Evolutionary conservation across 2,113 vertebrate genomes (phyloP), one percentile per base, ranked within the genome.

Genomic region (Pontoporia blainvillei): DNA sequence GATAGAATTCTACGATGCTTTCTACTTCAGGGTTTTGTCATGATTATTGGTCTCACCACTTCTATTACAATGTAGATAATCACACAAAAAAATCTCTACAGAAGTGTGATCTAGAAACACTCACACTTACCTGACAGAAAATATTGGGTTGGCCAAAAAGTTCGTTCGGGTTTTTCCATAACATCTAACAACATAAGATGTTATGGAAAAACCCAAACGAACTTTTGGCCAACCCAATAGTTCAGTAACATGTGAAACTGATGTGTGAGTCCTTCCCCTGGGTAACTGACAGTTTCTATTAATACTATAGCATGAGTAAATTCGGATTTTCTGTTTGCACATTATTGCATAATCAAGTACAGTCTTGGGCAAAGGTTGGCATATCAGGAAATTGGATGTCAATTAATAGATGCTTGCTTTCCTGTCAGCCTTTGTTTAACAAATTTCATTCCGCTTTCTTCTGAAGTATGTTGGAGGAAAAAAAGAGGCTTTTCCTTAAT

Each of bases 401-500:
- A 92, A 41, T 92, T 93, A 97, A 91, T 3, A 97, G 31, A 34
- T 44, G n/a, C 57, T 4, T 90, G 10, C 5, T 46, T 88, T 97
- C 59, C 10, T 83, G 57, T 54, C 75, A 27, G 69, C 21, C 41
- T 96, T 96, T 91, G 90, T 96, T 97, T 86, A 86, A 66, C 25
- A 93, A 64, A n/a, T 82, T 96, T 96, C 75, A 34, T 82, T 71
- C 25, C 71, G 20, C 3, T 95, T 95, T 94, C 82, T 66, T 64
- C 44, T 71, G 18, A 96, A 85, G 39, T 39, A 86, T 62, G 15
- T 23, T 18, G 67, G 18, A 18, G 25, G 76, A 85, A 66, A 95
- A 41, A 79, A 73, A 78, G 9, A 79, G 25, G 59, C 61, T 36
- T 82, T 59, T 57, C 36, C 7, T 66, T 49, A 14, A 71, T 21